Conservation (phyloP, 1,140 invertebrate species). For the Trichonephila clavata region DNA sequence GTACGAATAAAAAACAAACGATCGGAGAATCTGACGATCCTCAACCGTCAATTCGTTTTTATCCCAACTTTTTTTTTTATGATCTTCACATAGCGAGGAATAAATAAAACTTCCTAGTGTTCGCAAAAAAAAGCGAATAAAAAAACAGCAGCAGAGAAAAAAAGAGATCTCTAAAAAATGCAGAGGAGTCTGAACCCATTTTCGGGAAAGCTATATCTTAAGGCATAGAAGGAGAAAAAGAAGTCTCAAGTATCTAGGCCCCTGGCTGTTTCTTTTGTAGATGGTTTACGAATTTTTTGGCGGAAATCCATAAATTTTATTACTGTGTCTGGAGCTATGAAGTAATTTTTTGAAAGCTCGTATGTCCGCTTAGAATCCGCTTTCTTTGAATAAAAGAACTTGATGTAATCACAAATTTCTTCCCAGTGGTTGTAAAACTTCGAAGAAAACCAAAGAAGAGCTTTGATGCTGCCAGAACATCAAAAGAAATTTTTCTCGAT, state of each 20-base stretch:
- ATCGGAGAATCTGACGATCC: conserved; percentile 47
- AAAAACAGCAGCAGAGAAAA: neutral
- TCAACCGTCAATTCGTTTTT: conserved; percentile 56
- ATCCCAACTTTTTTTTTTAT: conserved; percentile 43
- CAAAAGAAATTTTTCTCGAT: conserved; percentile 35
- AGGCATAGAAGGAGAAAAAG: neutral
- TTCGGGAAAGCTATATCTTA: conserved; percentile 1
- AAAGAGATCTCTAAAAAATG: conserved; percentile 21
- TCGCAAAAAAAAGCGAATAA: neutral
- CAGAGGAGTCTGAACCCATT: conserved; percentile 34
- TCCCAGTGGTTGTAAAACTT: conserved; percentile 47
- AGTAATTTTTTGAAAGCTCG: conserved; percentile 53
- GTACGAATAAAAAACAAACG: conserved; percentile 24
- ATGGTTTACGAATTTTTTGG: conserved; percentile 62
- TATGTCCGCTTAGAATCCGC: neutral
- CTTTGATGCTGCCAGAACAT: neutral
- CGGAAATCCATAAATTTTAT: conserved; percentile 63
- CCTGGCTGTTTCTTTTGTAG: conserved; percentile 56
- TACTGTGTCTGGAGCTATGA: conserved; percentile 45
- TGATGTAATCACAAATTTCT: conserved; percentile 63
- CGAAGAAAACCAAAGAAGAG: neutral
- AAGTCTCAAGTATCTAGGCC: conserved; percentile 45
- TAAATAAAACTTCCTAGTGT: conserved; percentile 55
- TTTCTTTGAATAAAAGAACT: conserved; percentile 53
- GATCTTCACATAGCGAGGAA: conserved; percentile 36